These are phyloP conservation scores for Creontiades dilutus DNA, from an alignment of 2,888 invertebrate genomes.

Conservation along the genomic window DNA sequence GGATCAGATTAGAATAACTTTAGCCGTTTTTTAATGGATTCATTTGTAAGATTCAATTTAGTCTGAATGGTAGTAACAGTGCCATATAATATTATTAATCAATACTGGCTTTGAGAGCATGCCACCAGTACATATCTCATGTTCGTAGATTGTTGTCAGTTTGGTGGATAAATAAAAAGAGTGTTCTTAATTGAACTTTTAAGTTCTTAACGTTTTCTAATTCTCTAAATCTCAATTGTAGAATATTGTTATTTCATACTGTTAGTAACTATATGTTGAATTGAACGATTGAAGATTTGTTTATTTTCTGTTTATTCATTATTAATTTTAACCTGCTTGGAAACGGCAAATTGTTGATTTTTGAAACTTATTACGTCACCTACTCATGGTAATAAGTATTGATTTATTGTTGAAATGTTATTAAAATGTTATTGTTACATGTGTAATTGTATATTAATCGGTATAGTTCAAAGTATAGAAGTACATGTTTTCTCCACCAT, in stretches of 20 bases:
- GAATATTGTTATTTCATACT: slow-evolving; percentile 43
- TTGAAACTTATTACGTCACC: slow-evolving; percentile 38
- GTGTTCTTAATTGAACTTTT: slow-evolving; percentile 31
- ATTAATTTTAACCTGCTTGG: slow-evolving; percentile 41
- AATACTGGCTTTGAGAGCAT: slow-evolving; percentile 56
- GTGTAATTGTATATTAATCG: slow-evolving; percentile 64
- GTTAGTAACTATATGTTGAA: slow-evolving; percentile 36
- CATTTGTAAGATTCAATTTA: slow-evolving; percentile 41
- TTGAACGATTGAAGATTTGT: neutral
- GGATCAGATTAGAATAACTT: slow-evolving; percentile 22
- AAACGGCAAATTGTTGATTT: slow-evolving; percentile 27
- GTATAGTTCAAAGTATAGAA: slow-evolving; percentile 62
- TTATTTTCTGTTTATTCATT: slow-evolving; percentile 42
- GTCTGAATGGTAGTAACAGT: slow-evolving; percentile 53
- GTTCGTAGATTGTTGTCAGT: slow-evolving; percentile 31
- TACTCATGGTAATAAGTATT: slow-evolving; percentile 50
- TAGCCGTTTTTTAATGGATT: slow-evolving; percentile 36
- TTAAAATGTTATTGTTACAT: slow-evolving; percentile 62
- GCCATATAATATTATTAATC: slow-evolving; percentile 55
- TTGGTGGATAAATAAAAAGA: slow-evolving; percentile 8
- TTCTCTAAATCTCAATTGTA: slow-evolving; percentile 51
- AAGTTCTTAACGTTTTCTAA: slow-evolving; percentile 24
- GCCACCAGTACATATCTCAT: slow-evolving; percentile 59
- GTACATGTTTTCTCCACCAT: slow-evolving; percentile 40
- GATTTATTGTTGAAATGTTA: slow-evolving; percentile 63